Percentiles rank a stretch among this genome's conserved stretches.
These are phyloP conservation scores for Catajapyx aquilonaris DNA, from an alignment of 1,140 invertebrate genomes.

Conservation along the genomic window DNA sequence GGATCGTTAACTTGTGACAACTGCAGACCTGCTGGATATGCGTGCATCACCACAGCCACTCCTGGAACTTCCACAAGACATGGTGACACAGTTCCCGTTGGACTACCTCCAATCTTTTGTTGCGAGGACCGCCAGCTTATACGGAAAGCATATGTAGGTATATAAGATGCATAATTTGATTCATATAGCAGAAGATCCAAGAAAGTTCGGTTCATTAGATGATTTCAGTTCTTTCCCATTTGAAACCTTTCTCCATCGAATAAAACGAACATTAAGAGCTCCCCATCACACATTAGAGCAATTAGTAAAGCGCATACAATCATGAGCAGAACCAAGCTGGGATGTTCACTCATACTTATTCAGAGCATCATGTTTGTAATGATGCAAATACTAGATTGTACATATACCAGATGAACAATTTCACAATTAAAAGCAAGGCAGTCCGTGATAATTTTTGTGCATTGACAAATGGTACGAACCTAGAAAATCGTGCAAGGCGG, in stretches of 20 bases:
- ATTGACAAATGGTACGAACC: too few species aligned
- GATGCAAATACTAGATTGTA: too few species aligned
- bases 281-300: not conserved
- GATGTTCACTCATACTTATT: too few species aligned
- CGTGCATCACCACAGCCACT: too few species aligned
- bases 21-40: too few species aligned
- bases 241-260: conserved; percentile 14
- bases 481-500: too few species aligned
- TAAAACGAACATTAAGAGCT: conserved; percentile 13
- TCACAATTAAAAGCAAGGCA: too few species aligned
- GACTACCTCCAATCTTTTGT: conserved; percentile 14
- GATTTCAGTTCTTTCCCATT: conserved; percentile 15
- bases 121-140: conserved; percentile 9
- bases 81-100: conserved; percentile 1
- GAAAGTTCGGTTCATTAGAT: conserved; percentile 13
- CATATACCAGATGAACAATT: too few species aligned
- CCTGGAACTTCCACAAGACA: not conserved
- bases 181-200: conserved; percentile 15
- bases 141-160: conserved; percentile 13
- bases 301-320: not conserved
- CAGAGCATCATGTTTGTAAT: too few species aligned
- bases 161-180: conserved; percentile 19
- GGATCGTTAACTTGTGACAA: too few species aligned
- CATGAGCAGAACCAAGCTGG: too few species aligned
- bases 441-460: too few species aligned